Evolutionary conservation across 1,140 invertebrate genomes (phyloP), one percentile per base, ranked within the genome.

Genomic region (Leptoteleia sp.): DNA sequence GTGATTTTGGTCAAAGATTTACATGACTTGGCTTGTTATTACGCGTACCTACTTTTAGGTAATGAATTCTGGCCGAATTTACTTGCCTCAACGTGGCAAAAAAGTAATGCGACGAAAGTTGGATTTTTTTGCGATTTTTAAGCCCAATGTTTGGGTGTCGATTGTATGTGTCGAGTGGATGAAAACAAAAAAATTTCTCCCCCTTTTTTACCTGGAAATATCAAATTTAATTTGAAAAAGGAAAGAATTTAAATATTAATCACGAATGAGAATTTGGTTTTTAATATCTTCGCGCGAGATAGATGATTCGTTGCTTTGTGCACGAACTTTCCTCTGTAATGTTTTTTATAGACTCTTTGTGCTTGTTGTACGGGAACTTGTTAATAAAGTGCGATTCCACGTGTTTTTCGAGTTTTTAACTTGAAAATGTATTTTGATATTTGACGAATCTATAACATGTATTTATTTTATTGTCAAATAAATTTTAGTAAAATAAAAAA

Each of bases 1-100:
- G 71, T 78, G 68, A 78, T 78, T 76, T 76, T 70, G 54, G 64
- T 71, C 52, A 54, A 76, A 70, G 68, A 75, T 79, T 65, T 76
- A 71, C 64, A 76, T 47, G 11, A 37, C n/a, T 29, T 22, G 35
- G 25, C 35, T 61, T 73, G 47, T 64, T 64, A 64, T 47, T 55
- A 54, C 11, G 33, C 25, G 17, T 33, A 25, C 22, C n/a, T 59
- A 33, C 17, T 57, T 57, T 67, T 43, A n/a, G 40, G 19, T 68
- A 35, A 47, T 37, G 19, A 22, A 48, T 59, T 59, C 29, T 9
- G 19, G n/a, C 25, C 9, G 38, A 12, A 52, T 33, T 38, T 16
- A 16, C 6, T 4, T 4, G 1, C 11, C 6, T 16, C 4, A n/a
- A 7, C 8, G 4, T 0, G 15, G 13, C 16, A 8, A 38, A n/a